Evolutionary conservation across 2,113 vertebrate genomes (phyloP).

Genomic region (Corvus cornix): DNA sequence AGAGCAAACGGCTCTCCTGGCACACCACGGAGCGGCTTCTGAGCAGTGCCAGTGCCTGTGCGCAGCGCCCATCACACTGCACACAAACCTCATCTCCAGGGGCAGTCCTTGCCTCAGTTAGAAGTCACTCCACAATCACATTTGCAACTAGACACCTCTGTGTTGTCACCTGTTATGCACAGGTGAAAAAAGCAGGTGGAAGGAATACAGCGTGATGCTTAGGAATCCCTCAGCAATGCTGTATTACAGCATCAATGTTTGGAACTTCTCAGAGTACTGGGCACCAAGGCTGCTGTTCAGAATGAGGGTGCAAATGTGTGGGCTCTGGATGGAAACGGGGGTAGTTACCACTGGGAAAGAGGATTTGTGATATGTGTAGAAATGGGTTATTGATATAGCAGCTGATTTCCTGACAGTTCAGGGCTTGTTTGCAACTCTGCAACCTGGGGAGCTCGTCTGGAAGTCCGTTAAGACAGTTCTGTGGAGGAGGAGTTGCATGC

Average conservation of each 20-base stretch:
- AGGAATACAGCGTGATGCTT: background rate
- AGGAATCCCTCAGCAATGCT: background rate
- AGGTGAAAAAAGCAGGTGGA: background rate
- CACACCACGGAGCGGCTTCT: background rate
- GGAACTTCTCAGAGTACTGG: background rate
- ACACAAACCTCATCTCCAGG: rapidly evolving
- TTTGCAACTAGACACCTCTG: background rate
- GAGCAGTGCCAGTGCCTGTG: background rate
- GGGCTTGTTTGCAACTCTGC: background rate
- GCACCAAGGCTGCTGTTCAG: background rate
- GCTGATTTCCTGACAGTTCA: background rate
- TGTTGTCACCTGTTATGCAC: background rate
- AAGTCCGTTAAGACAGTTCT: background rate
- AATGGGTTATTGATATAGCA: background rate
- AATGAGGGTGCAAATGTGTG: background rate
- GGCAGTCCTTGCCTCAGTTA: background rate
- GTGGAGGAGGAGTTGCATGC: background rate
- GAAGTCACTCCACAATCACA: background rate
- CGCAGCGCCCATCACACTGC: background rate
- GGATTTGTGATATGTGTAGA: background rate
- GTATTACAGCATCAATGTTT: background rate
- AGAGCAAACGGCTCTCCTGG: background rate
- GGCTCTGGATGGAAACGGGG: background rate
- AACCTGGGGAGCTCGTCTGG: background rate
- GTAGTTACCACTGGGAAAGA: background rate